phyloP scores from a whole-genome alignment of 2,797 vertebrate species.

The Merluccius polli region DNA sequence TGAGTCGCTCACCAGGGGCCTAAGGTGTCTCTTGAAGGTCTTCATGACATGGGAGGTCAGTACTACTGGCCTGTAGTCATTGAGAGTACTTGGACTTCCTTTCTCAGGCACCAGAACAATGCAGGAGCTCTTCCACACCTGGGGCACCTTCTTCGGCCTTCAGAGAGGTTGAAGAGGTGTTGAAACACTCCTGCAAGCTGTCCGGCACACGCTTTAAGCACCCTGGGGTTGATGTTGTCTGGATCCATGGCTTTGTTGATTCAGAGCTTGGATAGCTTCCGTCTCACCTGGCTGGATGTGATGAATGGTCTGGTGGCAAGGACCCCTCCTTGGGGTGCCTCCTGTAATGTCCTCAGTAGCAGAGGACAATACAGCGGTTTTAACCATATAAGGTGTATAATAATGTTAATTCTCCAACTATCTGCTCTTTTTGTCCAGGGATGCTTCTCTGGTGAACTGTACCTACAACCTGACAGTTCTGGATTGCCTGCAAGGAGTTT shows the following conservation, averaged over 20 bases:
- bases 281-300: background rate
- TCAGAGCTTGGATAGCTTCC: background rate
- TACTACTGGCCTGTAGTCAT: too few relatives aligned
- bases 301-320: too few relatives aligned
- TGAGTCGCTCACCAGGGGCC: too few relatives aligned
- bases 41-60: background rate
- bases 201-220: background rate
- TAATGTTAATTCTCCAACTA: background rate
- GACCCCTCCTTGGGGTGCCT: too few relatives aligned
- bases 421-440: conserved; percentile 65
- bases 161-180: background rate
- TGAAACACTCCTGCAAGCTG: background rate
- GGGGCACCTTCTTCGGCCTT: background rate
- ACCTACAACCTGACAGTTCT: conserved; percentile 90
- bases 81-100: background rate
- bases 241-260: background rate
- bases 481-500: conserved; percentile 92
- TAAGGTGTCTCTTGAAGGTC: too few relatives aligned
- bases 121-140: background rate
- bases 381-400: background rate
- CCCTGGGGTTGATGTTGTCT: background rate
- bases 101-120: background rate
- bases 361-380: too few relatives aligned
- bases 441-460: conserved; percentile 92
- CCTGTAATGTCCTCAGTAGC: too few relatives aligned